A percentile compares a stretch with the other conserved stretches of the same genome.
These are phyloP conservation scores for Chouioia cunea DNA, from an alignment of 2,888 invertebrate genomes.

Conservation along the genomic window DNA sequence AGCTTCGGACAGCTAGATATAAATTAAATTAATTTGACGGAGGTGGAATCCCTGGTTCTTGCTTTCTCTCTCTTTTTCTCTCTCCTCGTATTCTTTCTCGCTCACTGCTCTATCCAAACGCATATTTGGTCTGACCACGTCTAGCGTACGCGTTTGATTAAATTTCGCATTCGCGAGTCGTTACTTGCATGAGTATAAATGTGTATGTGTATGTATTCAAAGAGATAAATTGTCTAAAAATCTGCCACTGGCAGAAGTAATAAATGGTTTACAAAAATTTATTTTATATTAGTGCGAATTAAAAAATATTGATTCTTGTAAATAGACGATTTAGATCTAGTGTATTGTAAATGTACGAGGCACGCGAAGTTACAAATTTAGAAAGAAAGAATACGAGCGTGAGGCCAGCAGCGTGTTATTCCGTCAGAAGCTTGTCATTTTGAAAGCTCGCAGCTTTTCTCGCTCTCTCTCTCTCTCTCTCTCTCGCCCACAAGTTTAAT, in stretches of 20 bases:
- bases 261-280: constrained; percentile 47
- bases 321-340: too few relatives aligned
- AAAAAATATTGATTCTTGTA: constrained; percentile 9
- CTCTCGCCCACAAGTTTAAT: constrained; percentile 57
- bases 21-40: constrained; percentile 67
- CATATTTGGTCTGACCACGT: constrained; percentile 58
- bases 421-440: constrained; percentile 55
- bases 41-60: constrained; percentile 55
- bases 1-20: constrained; percentile 60
- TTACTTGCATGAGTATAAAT: constrained; percentile 2
- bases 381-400: constrained; percentile 23
- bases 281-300: too few relatives aligned
- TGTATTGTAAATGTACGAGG: background rate
- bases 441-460: constrained; percentile 56
- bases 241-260: constrained; percentile 23
- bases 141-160: constrained; percentile 59
- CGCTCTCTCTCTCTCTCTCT: too few relatives aligned
- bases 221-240: constrained; percentile 46
- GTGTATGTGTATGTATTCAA: background rate
- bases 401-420: constrained; percentile 18
- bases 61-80: constrained; percentile 18
- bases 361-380: constrained; percentile 24
- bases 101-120: constrained; percentile 48
- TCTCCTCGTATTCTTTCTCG: constrained; percentile 24
- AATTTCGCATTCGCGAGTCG: constrained; percentile 59